These are phyloP conservation scores for Sarcophilus harrisii DNA, from an alignment of 2,797 vertebrate species.

Conservation along the genomic window DNA sequence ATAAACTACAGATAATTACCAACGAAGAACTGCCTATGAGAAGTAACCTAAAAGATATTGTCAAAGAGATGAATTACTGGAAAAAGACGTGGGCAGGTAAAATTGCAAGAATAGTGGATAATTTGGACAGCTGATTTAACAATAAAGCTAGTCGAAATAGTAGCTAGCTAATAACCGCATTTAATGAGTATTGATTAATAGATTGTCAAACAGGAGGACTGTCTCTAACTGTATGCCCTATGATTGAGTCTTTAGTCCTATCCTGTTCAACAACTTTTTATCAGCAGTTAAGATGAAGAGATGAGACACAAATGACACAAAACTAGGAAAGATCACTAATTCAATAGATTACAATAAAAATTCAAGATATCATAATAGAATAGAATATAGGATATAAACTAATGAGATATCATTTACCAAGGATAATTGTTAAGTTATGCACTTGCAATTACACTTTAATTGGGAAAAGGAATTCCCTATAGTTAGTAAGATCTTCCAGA, in stretches of 20 bases:
- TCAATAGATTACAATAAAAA: no score
- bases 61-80: not conserved
- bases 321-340: not conserved
- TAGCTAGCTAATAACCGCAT: not conserved
- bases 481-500: not conserved
- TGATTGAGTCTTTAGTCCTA: not conserved
- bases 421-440: not conserved
- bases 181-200: not conserved
- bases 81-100: not conserved
- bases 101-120: not conserved
- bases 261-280: not conserved
- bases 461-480: not conserved
- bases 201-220: not conserved
- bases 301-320: not conserved
- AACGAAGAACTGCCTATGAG: not conserved
- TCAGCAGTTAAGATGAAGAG: not conserved
- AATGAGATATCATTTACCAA: not conserved
- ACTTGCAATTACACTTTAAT: not conserved
- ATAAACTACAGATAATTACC: not conserved
- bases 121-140: not conserved
- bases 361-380: not conserved
- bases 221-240: not conserved
- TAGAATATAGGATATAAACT: not conserved
- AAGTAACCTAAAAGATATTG: not conserved
- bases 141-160: not conserved